Percentiles rank a stretch among this genome's conserved stretches.
phyloP scores from a whole-genome alignment of 2,888 invertebrate species.

The Acanthosepion lycidas region DNA sequence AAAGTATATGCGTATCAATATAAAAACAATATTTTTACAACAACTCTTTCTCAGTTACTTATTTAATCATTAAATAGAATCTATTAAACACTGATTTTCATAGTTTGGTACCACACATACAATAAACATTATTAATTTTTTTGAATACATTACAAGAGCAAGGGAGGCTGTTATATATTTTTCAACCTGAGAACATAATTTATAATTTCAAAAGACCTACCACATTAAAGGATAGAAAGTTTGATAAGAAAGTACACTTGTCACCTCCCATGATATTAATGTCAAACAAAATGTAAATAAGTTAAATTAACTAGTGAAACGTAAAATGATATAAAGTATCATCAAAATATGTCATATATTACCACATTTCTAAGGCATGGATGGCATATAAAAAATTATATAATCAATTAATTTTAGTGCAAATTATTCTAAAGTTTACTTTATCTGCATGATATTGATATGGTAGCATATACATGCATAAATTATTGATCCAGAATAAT shows the following conservation, averaged over 20 bases:
- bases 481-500: background rate
- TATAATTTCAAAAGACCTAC: background rate
- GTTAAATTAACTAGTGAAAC: background rate
- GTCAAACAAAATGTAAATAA: conserved; percentile 17
- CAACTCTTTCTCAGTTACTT: background rate
- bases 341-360: conserved; percentile 4
- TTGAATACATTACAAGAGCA: background rate
- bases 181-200: background rate
- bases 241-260: conserved; percentile 33
- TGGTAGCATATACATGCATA: background rate
- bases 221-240: conserved; percentile 3
- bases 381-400: background rate
- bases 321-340: background rate
- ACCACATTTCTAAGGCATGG: background rate
- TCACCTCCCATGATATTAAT: conserved; percentile 10
- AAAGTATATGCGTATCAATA: background rate
- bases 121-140: background rate
- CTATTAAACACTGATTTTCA: background rate
- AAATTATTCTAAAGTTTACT: background rate
- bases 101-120: background rate
- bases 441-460: background rate
- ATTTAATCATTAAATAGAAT: background rate
- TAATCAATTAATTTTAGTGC: background rate
- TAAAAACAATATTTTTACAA: background rate
- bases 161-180: background rate